A percentile compares a stretch with the other conserved stretches of the same genome.
These are phyloP conservation scores for Amiota minor DNA, from an alignment of 2,888 invertebrate genomes.

Conservation along the genomic window DNA sequence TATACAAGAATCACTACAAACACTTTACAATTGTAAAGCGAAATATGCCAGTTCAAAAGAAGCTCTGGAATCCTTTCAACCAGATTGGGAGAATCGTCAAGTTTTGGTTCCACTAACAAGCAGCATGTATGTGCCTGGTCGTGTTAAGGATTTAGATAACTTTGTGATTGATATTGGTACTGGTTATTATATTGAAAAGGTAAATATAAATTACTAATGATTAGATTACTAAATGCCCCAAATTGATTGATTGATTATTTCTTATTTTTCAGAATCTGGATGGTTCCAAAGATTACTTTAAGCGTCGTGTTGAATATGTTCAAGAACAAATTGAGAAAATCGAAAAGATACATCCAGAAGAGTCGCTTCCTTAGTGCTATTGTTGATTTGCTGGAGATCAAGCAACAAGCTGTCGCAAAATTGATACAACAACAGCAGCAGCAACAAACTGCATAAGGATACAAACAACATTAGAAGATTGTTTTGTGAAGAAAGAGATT, in stretches of 20 bases:
- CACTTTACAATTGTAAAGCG: conserved; percentile 90
- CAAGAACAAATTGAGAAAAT: conserved; percentile 96
- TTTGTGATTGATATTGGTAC: conserved; percentile 97
- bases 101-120: conserved; percentile 95
- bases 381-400: conserved; percentile 84
- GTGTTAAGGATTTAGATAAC: conserved; percentile 86
- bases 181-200: conserved; percentile 96
- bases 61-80: conserved; percentile 85
- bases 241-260: conserved; percentile 20
- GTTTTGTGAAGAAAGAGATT: no score
- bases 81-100: conserved; percentile 84
- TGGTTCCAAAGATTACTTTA: conserved; percentile 92
- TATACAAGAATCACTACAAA: conserved; percentile 91
- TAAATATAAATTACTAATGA: conserved; percentile 65
- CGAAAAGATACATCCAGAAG: conserved; percentile 81
- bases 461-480: neutral
- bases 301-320: conserved; percentile 90
- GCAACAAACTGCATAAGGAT: conserved; percentile 46
- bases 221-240: neutral
- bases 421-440: conserved; percentile 61
- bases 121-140: conserved; percentile 97
- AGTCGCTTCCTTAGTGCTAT: conserved; percentile 85
- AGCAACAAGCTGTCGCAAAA: conserved; percentile 71
- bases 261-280: conserved; percentile 78
- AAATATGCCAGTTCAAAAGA: conserved; percentile 93